Percentiles rank a stretch among this genome's conserved stretches.
Evolutionary conservation across 1,140 invertebrate genomes (phyloP).

Genomic region (Radopholus similis): DNA sequence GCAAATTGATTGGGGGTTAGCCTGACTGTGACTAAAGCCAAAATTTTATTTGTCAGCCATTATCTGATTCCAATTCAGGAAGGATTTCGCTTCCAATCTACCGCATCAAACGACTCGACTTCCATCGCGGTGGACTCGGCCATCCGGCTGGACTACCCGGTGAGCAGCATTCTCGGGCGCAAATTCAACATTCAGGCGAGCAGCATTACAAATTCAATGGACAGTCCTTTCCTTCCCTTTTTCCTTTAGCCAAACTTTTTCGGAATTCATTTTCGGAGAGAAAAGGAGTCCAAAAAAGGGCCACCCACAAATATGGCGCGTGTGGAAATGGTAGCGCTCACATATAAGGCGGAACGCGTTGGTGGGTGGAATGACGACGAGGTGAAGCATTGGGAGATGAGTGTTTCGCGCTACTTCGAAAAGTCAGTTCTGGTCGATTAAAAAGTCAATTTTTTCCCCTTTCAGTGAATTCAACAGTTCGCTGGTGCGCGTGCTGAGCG

Average conservation of each 20-base stretch:
- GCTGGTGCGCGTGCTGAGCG: too few species aligned
- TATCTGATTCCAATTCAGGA: conserved; percentile 3
- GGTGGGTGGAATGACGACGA: conserved; percentile 35
- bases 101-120: neutral
- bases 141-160: neutral
- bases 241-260: conserved; percentile 50
- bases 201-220: neutral
- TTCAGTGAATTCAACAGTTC: too few species aligned
- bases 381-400: conserved; percentile 37
- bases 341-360: conserved; percentile 36
- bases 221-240: neutral
- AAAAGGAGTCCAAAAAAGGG: conserved; percentile 16
- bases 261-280: conserved; percentile 47
- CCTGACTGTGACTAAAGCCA: neutral
- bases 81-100: neutral
- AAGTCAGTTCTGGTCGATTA: neutral
- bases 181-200: neutral
- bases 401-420: conserved; percentile 37
- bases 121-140: neutral
- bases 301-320: conserved; percentile 23
- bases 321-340: conserved; percentile 37
- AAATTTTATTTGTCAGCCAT: neutral
- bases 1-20: neutral
- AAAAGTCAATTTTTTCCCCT: neutral
- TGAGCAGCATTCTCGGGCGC: neutral